Base-by-base conservation (phyloP, 2,113 vertebrate genomes). In the Lontra canadensis region DNA sequence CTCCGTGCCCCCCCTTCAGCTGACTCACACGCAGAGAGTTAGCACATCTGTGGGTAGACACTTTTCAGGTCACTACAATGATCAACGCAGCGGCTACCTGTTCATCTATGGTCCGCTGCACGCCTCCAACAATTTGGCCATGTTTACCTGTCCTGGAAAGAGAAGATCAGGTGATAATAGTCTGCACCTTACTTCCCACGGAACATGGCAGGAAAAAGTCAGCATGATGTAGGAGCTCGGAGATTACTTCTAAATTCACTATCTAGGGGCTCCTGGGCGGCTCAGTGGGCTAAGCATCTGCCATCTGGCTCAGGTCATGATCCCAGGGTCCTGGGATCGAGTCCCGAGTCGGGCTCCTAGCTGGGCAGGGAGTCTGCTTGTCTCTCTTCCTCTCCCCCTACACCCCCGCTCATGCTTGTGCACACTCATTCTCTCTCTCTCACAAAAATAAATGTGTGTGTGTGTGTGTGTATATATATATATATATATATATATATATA, bases 101-200 rank as follows among this genome's bases (percentile, higher is more conserved):
- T 31, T 90, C 74, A 71, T 76, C 69, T 86, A 3, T 17, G 76
- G 42, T 36, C 34, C 61, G 55, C 25, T 15, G 5, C 34, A 25
- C 13, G 34, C 13, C 42, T 9, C 47, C 3, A 25, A 74, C 13
- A 59, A 79, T 52, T 31, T 20, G 36, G 74, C 18, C 87, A 88
- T 42, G 61, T 80, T 93, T 82, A 83, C 20, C 49, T 76, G 88
- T 86, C 87, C 85, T 44, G 59, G 63, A 44, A 86, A 91, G 93
- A 81, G 47, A 79, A 90, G 85, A 59, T 73, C 57, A 55, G 49
- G 23, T 47, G n/a, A 23, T 15, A 20, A n/a, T 20, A 67, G 42
- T 59, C 6, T 74, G 71, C 63, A 21, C 42, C 31, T 82, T 31
- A 25, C 15, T 88, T 89, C 61, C 42, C 25, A 63, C 0, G 25